Evolutionary conservation across 2,888 invertebrate species (phyloP), one percentile per base, ranked within the genome.

Genomic region (Chymomyza amoena): DNA sequence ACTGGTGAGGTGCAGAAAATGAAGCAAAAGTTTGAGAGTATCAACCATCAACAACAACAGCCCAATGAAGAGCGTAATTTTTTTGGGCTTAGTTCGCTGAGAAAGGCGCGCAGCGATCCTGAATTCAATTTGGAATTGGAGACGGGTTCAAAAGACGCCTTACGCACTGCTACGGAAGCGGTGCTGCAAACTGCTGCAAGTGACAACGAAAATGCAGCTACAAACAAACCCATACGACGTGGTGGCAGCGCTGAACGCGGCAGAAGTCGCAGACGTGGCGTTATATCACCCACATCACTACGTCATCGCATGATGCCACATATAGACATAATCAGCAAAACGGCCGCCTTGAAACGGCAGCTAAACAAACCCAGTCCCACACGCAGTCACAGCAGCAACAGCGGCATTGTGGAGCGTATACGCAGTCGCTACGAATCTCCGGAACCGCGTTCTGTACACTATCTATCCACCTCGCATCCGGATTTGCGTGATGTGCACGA

Each of bases 291-390:
- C 0, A 94, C 95, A 63, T 36, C 69, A 2, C 2, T 56, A n/a
- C 71, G 70, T 51, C 68, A 96, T 88, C 93, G 96, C 15, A 94
- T 94, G 76, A 97, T 97, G 96, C 97, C 97, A 0, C 96, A 96
- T 86, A 97, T 97, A 78, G 96, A 97, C 84, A 95, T 97, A n/a
- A 97, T 97, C 81, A 97, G 97, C 81, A 97, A 97, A 92, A 94
- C 96, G 67, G 97, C 96, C 0, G 93, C 94, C 0, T 91, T 96
- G 45, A 92, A 93, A 68, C 93, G 93, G 4, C 93, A 20, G 91
- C 92, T 9, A 83, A 81, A 82, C 28, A 69, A 72, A 4, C 69
- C 79, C 2, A 75, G 83, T 84, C 77, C 90, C 63, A 72, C 77
- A 28, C 86, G 88, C 18, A 86, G 86, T 9, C 81, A 77, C 45